Evolutionary conservation across 2,797 vertebrate species (phyloP), one percentile per base, ranked within the genome.

Genomic region (Peromyscus melanophrys): DNA sequence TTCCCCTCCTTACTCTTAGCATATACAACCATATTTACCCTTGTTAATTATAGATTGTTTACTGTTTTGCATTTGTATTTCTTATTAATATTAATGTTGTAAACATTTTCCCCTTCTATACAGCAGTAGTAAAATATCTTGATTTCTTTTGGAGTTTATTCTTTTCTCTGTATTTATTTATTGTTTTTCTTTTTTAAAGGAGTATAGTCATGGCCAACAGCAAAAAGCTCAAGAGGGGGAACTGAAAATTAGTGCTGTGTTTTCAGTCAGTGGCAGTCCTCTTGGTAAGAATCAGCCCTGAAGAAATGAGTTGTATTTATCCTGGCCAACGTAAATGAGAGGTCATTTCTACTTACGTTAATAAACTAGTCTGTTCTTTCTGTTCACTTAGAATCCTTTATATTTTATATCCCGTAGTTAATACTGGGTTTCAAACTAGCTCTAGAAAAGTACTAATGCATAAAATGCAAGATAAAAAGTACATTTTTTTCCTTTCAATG

Each of bases 241-340:
- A 98, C 98, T 99, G 98, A 99, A 99, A 99, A 99, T 99, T 97
- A 99, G 99, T n/a, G 99, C 99, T 6, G 99, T 99, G 80, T 99
- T 99, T 99, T 99, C 99, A 82, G 99, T 99, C 97, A 99, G 99
- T 98, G 97, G 99, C 96, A 98, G 98, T 97, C 97, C 98, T 96
- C 97, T 99, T 96, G 98, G 99, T 98, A 98, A 99, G 99, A 98
- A 98, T 98, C 59, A 92, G 92, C 76, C 92, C 86, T 96, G 87
- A 98, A 92, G 92, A 77, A 97, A 97, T 98, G 77, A 96, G 90
- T 86, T 77, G n/a, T 96, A 57, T 94, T 96, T 93, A 92, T 96
- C 97, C 92, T 96, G 61, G 96, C 67, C 67, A 78, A 17, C 77
- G 87, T 97, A 77, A 95, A 76, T 95, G 65, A 97, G 57, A 95